phyloP scores from a whole-genome alignment of 2,888 invertebrate genomes.

The Luffia ferchaultella region DNA sequence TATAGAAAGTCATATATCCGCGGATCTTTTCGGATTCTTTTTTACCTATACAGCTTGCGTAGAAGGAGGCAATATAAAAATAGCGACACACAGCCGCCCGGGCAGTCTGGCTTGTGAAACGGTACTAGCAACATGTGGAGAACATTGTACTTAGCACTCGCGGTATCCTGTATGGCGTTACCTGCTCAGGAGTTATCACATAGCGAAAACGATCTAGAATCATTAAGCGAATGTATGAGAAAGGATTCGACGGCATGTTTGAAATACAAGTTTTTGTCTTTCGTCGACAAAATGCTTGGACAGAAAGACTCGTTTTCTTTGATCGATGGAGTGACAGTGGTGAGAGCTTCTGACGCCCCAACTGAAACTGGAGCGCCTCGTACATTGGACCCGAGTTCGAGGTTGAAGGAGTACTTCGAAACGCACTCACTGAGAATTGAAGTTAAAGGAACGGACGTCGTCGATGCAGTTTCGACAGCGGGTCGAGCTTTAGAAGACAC shows the following conservation, averaged over 20 bases:
- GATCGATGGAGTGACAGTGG: slow-evolving; percentile 84
- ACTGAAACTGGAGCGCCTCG: slow-evolving; percentile 82
- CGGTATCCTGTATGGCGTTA: slow-evolving; percentile 67
- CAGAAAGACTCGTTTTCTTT: slow-evolving; percentile 82
- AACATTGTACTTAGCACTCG: slow-evolving; percentile 34
- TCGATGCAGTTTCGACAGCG: slow-evolving; percentile 80
- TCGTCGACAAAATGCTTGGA: slow-evolving; percentile 84
- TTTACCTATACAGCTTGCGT: slow-evolving; percentile 18
- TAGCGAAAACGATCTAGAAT: slow-evolving; percentile 81
- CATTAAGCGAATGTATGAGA: slow-evolving; percentile 79
- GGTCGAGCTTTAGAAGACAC: slow-evolving; percentile 83
- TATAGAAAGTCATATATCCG: slow-evolving; percentile 43
- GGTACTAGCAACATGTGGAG: slow-evolving; percentile 53
- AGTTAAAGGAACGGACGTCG: slow-evolving; percentile 84
- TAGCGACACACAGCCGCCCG: slow-evolving; percentile 7
- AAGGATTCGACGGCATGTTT: slow-evolving; percentile 87
- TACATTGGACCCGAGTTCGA: slow-evolving; percentile 72
- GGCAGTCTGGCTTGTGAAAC: slow-evolving; percentile 28
- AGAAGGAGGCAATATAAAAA: background rate
- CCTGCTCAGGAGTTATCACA: slow-evolving; percentile 77
- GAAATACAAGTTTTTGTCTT: slow-evolving; percentile 87
- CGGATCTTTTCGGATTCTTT: slow-evolving; percentile 34
- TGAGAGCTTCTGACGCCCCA: slow-evolving; percentile 75
- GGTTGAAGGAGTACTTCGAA: slow-evolving; percentile 79
- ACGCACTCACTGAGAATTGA: slow-evolving; percentile 85